Conservation (phyloP, 2,113 vertebrate species). For the Antigone vipio region DNA sequence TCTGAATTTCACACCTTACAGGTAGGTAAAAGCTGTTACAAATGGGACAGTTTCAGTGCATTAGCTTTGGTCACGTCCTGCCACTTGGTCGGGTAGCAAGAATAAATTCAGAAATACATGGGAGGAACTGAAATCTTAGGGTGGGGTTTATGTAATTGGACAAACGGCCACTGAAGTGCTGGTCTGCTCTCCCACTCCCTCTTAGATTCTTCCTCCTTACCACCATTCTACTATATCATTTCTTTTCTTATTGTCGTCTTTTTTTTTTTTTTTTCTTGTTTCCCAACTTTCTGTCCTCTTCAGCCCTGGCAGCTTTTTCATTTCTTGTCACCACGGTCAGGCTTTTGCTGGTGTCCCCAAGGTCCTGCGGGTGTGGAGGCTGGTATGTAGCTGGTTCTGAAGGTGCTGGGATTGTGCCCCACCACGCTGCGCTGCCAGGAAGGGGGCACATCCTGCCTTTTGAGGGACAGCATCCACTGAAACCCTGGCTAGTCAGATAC, state of each 20-base stretch:
- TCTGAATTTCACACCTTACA: background rate
- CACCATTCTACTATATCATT: background rate
- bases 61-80: background rate
- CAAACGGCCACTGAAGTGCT: background rate
- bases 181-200: background rate
- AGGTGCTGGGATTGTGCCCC: accelerated
- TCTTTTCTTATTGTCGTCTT: background rate
- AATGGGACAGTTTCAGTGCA: background rate
- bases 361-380: background rate
- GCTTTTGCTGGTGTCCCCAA: background rate
- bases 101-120: background rate
- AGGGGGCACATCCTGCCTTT: background rate
- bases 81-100: background rate
- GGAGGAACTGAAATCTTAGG: slow-evolving; percentile 32
- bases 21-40: background rate
- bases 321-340: background rate
- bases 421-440: background rate
- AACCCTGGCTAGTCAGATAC: background rate
- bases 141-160: background rate
- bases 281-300: background rate
- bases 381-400: background rate
- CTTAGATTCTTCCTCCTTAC: background rate
- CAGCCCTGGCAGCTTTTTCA: background rate
- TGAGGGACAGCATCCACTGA: background rate
- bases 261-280: background rate